phyloP scores from a whole-genome alignment of 2,888 invertebrate species.

The Dolichopus griseipennis region DNA sequence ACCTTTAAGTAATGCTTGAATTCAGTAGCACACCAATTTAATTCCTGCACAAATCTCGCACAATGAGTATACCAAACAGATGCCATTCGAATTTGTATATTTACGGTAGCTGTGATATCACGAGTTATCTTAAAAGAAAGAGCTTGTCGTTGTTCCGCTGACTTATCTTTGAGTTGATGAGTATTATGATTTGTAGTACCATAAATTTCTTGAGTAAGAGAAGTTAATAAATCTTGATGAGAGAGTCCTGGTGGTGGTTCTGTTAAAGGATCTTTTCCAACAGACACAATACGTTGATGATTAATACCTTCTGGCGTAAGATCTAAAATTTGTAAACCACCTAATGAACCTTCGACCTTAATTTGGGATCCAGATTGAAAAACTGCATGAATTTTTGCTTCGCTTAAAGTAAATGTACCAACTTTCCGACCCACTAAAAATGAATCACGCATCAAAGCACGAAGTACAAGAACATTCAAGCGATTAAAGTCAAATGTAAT shows the following conservation, averaged over 20 bases:
- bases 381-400: constrained; percentile 80
- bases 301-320: constrained; percentile 74
- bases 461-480: constrained; percentile 74
- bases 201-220: constrained; percentile 42
- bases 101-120: constrained; percentile 33
- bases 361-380: constrained; percentile 52
- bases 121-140: constrained; percentile 40
- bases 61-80: constrained; percentile 92
- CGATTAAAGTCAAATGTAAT: constrained; percentile 89
- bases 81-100: constrained; percentile 56
- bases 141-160: constrained; percentile 39
- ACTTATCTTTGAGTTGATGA: constrained; percentile 31
- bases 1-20: constrained; percentile 73
- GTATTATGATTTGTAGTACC: constrained; percentile 35
- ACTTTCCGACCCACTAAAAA: constrained; percentile 73
- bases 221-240: constrained; percentile 32
- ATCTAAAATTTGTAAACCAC: constrained; percentile 84
- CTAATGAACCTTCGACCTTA: constrained; percentile 75
- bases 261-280: constrained; percentile 65
- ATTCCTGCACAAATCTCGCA: constrained; percentile 72
- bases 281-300: constrained; percentile 77
- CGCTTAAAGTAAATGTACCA: constrained; percentile 86
- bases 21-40: constrained; percentile 80
- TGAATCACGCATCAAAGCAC: constrained; percentile 67
- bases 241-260: constrained; percentile 38